Percentiles rank a stretch among this genome's conserved stretches.
Evolutionary conservation across 2,113 vertebrate species (phyloP).

Genomic region (Todiramphus saurophagus): DNA sequence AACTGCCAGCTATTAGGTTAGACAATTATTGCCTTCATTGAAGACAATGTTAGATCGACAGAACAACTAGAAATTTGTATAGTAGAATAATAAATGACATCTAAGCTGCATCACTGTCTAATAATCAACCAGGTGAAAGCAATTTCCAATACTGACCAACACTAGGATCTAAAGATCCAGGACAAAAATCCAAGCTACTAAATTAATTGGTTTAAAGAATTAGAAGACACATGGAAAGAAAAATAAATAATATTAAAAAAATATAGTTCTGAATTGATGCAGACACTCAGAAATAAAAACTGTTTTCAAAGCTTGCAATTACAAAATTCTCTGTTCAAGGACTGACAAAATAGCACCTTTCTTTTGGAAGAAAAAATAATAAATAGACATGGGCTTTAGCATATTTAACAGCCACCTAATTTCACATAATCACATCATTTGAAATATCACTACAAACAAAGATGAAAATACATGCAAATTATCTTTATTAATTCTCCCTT

Average conservation of each 20-base stretch:
- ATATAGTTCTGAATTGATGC: background rate
- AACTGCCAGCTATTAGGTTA: background rate
- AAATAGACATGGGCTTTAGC: background rate
- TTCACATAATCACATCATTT: conserved; percentile 30
- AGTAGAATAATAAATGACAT: background rate
- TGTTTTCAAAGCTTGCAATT: background rate
- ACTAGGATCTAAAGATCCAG: background rate
- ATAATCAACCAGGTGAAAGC: background rate
- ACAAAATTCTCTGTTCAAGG: background rate
- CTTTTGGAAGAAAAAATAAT: background rate
- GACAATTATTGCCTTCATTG: background rate
- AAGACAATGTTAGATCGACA: background rate
- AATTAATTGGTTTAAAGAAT: background rate
- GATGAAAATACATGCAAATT: conserved; percentile 6
- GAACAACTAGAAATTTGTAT: background rate
- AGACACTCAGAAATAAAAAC: background rate
- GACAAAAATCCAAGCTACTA: background rate
- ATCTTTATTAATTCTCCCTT: conserved; percentile 33
- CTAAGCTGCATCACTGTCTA: background rate
- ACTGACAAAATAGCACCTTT: background rate
- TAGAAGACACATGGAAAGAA: background rate
- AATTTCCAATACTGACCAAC: background rate
- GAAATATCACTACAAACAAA: conserved; percentile 37
- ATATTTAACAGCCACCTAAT: conserved; percentile 41
- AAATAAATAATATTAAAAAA: background rate